Evolutionary conservation across 2,113 vertebrate species (phyloP).

Genomic region (Chloroceryle aenea): DNA sequence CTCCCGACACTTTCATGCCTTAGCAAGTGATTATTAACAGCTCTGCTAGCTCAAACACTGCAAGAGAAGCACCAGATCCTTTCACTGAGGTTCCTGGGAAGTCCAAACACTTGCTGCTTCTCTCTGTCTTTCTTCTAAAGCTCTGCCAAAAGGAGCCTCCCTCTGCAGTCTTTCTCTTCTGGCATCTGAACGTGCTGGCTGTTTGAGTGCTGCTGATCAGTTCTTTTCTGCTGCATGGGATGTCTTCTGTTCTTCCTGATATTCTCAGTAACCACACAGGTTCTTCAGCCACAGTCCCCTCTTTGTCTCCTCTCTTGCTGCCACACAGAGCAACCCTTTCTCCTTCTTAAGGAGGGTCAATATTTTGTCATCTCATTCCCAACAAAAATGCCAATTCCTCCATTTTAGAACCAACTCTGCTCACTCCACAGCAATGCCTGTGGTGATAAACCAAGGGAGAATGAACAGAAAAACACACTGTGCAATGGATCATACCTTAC

Average conservation of each 20-base stretch:
- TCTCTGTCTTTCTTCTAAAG: not conserved
- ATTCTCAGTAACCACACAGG: not conserved
- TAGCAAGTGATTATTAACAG: not conserved
- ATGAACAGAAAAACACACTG: not conserved
- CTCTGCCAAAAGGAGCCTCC: not conserved
- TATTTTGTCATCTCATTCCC: not conserved
- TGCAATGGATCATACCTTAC: not conserved
- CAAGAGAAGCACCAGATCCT: rapidly evolving
- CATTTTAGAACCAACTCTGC: not conserved
- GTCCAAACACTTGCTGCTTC: not conserved
- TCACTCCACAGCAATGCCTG: not conserved
- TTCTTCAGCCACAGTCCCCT: not conserved
- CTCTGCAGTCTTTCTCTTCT: not conserved
- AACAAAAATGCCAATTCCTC: not conserved
- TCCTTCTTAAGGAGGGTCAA: not conserved
- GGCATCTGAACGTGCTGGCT: not conserved
- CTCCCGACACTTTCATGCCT: not conserved
- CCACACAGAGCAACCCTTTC: not conserved
- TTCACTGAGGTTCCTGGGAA: not conserved
- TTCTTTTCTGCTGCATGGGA: rapidly evolving
- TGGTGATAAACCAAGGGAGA: not conserved
- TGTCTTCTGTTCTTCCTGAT: rapidly evolving
- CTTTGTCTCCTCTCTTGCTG: not conserved
- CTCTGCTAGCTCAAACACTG: not conserved
- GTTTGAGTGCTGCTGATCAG: not conserved